phyloP scores from a whole-genome alignment of 2,113 vertebrate genomes.

The Tretioscincus oriximinensis region DNA sequence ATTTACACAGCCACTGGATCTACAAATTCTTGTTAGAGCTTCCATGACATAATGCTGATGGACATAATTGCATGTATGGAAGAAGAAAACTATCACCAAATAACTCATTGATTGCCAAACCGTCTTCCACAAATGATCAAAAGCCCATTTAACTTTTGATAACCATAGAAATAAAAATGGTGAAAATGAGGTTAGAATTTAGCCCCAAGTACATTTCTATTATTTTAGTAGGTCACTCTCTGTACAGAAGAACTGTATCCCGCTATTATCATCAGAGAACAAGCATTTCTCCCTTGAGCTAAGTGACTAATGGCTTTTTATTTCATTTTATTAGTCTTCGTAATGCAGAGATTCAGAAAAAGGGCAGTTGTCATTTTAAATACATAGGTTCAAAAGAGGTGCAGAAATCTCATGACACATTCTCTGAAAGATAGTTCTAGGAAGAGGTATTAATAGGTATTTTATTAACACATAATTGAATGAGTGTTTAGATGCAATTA shows the following conservation, averaged over 20 bases:
- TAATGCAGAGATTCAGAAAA: conserved; percentile 4
- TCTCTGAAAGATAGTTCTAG: neutral
- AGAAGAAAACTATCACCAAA: neutral
- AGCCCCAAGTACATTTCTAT: neutral
- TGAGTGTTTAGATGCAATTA: neutral
- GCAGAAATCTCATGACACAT: conserved; percentile 1
- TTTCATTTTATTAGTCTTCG: conserved; percentile 20
- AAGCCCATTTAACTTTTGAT: neutral
- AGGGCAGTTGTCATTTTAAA: conserved; percentile 8
- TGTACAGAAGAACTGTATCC: neutral
- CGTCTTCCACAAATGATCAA: neutral
- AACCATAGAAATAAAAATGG: neutral
- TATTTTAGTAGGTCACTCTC: neutral
- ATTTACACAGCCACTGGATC: neutral
- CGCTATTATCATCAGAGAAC: conserved; percentile 23
- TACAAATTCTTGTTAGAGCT: neutral
- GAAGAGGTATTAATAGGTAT: neutral
- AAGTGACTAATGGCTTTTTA: conserved; percentile 15
- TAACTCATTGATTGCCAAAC: neutral
- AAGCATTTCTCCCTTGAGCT: neutral
- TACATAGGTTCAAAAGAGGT: neutral
- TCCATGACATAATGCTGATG: neutral
- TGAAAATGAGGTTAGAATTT: conserved; percentile 20
- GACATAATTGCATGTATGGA: neutral
- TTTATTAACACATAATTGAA: neutral